A percentile compares a stretch with the other conserved stretches of the same genome.
Conservation (phyloP, 2,888 invertebrate genomes). For the Amblyjoppa proteus region DNA sequence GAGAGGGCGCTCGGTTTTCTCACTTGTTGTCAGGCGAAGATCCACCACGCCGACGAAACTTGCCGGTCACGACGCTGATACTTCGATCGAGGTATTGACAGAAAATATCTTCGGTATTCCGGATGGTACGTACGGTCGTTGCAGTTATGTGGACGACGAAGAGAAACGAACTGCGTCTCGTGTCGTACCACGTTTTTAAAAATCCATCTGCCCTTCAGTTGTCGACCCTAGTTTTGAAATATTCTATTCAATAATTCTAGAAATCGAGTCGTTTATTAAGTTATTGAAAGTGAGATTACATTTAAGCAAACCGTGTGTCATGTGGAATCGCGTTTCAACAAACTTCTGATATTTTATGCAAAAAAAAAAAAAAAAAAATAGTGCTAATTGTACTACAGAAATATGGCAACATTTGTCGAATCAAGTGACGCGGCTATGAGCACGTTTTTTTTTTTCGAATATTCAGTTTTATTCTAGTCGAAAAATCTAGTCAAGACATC, state of each 20-base stretch:
- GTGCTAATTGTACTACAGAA: neutral
- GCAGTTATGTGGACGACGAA: neutral
- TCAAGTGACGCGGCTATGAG: neutral
- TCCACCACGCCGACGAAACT: neutral
- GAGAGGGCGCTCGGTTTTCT: slow-evolving; percentile 1
- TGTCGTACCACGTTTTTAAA: neutral
- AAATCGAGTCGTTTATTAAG: slow-evolving; percentile 24
- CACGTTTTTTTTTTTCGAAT: neutral
- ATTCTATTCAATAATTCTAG: slow-evolving; percentile 29
- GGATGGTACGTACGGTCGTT: neutral
- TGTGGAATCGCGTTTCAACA: slow-evolving; percentile 3
- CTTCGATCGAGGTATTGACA: neutral
- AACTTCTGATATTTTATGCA: neutral
- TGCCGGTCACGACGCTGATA: neutral
- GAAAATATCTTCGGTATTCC: neutral
- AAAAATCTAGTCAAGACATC: no score
- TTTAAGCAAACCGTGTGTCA: slow-evolving; percentile 31
- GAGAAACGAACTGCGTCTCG: neutral
- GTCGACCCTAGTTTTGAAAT: slow-evolving; percentile 18
- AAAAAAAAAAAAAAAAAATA: neutral
- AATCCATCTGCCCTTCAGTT: slow-evolving; percentile 33
- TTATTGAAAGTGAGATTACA: slow-evolving; percentile 54
- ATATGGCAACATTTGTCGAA: neutral
- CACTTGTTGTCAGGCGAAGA: neutral
- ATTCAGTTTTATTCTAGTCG: neutral